Conservation (phyloP, 2,888 invertebrate genomes). For the Chalcis sispes region DNA sequence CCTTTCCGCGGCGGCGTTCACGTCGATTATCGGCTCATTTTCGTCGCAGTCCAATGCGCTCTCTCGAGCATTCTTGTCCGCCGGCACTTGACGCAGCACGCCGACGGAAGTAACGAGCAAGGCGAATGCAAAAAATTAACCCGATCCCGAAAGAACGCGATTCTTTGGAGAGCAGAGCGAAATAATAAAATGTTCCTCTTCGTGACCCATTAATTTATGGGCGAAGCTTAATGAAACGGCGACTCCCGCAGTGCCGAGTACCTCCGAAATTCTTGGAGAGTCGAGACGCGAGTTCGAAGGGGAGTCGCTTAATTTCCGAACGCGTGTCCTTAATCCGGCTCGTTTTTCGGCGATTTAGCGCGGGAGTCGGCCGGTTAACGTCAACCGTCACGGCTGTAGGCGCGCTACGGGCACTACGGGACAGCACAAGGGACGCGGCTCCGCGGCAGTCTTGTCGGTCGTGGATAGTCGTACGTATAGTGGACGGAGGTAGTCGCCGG, state of each 20-base stretch:
- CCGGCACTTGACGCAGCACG: too few relatives aligned
- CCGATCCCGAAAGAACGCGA: background rate
- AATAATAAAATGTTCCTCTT: conserved; percentile 13
- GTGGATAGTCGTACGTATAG: too few relatives aligned
- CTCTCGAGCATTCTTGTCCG: background rate
- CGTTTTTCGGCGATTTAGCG: conserved; percentile 71
- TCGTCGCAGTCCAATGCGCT: background rate
- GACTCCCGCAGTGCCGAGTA: conserved; percentile 32
- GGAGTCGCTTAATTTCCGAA: conserved; percentile 69
- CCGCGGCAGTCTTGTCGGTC: too few relatives aligned
- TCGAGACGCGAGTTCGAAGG: conserved; percentile 5
- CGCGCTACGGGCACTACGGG: conserved; percentile 58
- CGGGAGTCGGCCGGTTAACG: conserved; percentile 67
- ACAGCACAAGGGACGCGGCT: conserved; percentile 41
- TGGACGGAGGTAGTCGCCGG: too few relatives aligned
- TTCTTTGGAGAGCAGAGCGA: background rate
- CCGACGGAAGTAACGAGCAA: too few relatives aligned
- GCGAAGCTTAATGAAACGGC: conserved; percentile 55
- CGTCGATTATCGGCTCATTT: background rate
- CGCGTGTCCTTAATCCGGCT: conserved; percentile 58
- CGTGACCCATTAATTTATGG: conserved; percentile 49
- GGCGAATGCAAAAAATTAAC: conserved; percentile 18
- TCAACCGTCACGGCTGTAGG: conserved; percentile 68
- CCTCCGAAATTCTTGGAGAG: conserved; percentile 49
- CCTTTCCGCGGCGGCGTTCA: background rate